Conservation (phyloP, 2,888 invertebrate genomes). For the Tipula helvola region DNA sequence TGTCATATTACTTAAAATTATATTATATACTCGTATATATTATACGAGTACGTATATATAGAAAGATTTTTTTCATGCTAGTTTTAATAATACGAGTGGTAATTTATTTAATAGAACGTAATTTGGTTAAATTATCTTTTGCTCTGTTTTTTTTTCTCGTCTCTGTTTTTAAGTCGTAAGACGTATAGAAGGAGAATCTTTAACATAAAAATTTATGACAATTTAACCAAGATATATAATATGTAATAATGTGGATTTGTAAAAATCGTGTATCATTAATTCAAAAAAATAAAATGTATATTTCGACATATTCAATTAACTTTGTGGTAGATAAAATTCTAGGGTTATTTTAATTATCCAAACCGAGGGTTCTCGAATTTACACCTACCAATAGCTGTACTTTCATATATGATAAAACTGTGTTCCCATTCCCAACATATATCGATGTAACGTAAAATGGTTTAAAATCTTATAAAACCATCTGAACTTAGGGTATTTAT, state of each 20-base stretch:
- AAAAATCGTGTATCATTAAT: background rate
- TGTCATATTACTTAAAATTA: background rate
- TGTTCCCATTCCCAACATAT: background rate
- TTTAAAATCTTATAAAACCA: background rate
- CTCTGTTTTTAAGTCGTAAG: background rate
- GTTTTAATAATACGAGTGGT: background rate
- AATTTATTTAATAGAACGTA: background rate
- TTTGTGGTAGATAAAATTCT: background rate
- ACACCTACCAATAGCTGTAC: no score
- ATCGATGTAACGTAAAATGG: background rate
- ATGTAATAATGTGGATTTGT: background rate
- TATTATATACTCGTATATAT: background rate
- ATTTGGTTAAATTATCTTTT: slow-evolving; percentile 4
- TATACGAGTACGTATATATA: background rate
- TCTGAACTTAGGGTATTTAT: background rate
- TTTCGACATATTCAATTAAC: background rate
- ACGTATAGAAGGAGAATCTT: background rate
- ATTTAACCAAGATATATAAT: background rate
- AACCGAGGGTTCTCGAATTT: no score
- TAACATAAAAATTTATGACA: background rate
- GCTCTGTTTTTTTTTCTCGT: background rate
- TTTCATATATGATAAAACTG: background rate
- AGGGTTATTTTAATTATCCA: background rate
- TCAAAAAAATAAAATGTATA: background rate
- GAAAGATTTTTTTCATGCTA: no score